Evolutionary conservation across 2,888 invertebrate genomes (phyloP), one percentile per base, ranked within the genome.

Genomic region (Anticlea derivata): DNA sequence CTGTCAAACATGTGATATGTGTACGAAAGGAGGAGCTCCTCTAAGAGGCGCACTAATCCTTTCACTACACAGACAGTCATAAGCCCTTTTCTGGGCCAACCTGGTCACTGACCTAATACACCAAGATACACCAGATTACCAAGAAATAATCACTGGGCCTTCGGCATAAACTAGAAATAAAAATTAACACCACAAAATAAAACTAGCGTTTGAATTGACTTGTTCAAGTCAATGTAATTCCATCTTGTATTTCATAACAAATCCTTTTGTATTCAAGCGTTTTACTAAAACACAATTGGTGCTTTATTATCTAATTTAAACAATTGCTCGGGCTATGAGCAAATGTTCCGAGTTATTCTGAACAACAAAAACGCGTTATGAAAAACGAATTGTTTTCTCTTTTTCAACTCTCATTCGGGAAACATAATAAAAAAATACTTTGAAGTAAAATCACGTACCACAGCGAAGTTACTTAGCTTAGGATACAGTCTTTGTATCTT

Each of bases 371-470:
- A 48, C 29, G 22, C 24, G 70, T 65, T 66, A 71, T 74, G 71
- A 70, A 66, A 75, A 70, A 70, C 67, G 53, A 73, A 78, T 78
- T 75, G 71, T 75, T 77, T 75, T 70, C 65, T 63, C 58, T 68
- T 65, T 73, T 80, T 78, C 71, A 70, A 78, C 77, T 77, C 68
- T 75, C 70, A 73, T 78, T 75, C 68, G 62, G 55, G 55, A 58
- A 70, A 76, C 72, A 73, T 65, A 74, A 75, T 74, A 74, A 74
- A 75, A 38, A 70, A 73, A 75, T 65, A 67, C 68, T 82, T 82
- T 78, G 80, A 76, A 77, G 72, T 78, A 62, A 77, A 81, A 82
- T 86, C 82, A 84, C 86, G 83, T 80, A 73, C 73, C 64, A 64
- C 66, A 53, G 68, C 65, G 64, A 77, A 83, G 74, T 83, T 79